Percentiles rank a stretch among this genome's conserved stretches.
These are phyloP conservation scores for Linhomoeus sp. DNA, from an alignment of 2,888 invertebrate species.

Conservation along the genomic window DNA sequence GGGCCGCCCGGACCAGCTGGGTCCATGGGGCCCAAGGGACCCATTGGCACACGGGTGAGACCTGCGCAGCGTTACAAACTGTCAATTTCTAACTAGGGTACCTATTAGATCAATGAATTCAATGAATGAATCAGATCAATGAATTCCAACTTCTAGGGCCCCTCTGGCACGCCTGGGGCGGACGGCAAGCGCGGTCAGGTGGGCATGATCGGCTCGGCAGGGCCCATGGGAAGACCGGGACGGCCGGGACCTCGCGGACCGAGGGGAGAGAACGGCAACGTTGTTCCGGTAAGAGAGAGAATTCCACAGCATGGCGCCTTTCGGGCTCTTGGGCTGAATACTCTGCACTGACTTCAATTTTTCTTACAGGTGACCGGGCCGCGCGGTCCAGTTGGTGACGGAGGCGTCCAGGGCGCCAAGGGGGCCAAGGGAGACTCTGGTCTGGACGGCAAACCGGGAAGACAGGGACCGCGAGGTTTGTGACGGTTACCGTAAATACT, in stretches of 20 bases:
- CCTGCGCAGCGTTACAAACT: no score
- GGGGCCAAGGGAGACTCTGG: conserved; percentile 15
- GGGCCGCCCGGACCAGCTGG: conserved; percentile 19
- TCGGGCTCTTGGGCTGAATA: no score
- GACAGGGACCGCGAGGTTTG: conserved; percentile 14
- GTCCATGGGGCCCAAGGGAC: conserved; percentile 18
- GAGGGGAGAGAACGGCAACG: conserved; percentile 15
- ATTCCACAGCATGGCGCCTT: no score
- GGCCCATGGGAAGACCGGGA: conserved; percentile 16
- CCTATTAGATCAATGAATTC: no score
- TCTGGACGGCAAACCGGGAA: conserved; percentile 7
- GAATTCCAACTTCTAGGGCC: conserved; percentile 10
- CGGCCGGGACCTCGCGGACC: conserved; percentile 14
- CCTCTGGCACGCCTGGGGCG: conserved; percentile 17
- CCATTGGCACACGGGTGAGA: conserved; percentile 3
- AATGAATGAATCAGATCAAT: no score
- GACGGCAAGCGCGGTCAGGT: conserved; percentile 22
- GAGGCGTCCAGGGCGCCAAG: conserved; percentile 14
- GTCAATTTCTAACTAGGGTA: no score
- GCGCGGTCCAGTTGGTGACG: conserved; percentile 13
- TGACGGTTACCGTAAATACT: no score
- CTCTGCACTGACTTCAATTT: no score
- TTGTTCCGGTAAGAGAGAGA: conserved; percentile 14
- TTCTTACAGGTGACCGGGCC: conserved; percentile 12
- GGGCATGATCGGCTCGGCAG: conserved; percentile 24